Evolutionary conservation across 2,113 vertebrate species (phyloP), one percentile per base, ranked within the genome.

Genomic region (Patagioenas fasciata): DNA sequence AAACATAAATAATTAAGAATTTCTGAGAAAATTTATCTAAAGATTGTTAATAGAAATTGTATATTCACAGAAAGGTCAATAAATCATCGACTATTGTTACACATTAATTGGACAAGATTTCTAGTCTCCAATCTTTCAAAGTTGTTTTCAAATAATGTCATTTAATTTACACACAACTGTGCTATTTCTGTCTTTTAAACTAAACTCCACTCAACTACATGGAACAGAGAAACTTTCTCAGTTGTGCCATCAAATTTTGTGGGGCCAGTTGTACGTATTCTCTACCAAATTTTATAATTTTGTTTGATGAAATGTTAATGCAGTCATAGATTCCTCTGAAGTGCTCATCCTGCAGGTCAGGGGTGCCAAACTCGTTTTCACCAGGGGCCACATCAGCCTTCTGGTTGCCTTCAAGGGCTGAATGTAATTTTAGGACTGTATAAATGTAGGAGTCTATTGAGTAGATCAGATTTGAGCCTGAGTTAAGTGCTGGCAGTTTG

Each of bases 41-140:
- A 92, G 95, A 95, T 72, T 96, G 72, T 58, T 71, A 91, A 75
- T 74, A 91, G 65, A 91, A 94, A 71, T 57, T 88, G 71, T 93
- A 92, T 89, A 91, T 96, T 96, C 90, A 79, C 60, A 84, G 80
- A 67, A 42, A 85, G 78, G 61, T 75, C 88, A 95, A 94, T 96
- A 96, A 93, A 96, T 96, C 85, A 84, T 79, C 34, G 44, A 42
- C 77, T 94, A 91, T 91, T 85, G 87, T 91, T 81, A 42, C 3
- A 2, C 21, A 40, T 79, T 92, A 94, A 91, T 92, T 72, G 78
- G 44, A 74, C 0, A 2, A 74, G 86, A 78, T 78, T 90, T 95
- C 74, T 71, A 53, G 40, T 78, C 64, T 90, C 40, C 47, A 56
- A 91, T 80, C 56, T 91, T 92, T 86, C 60, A 44, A 44, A 72